Percentiles rank a stretch among this genome's conserved stretches.
Conservation (phyloP, 1,140 invertebrate species). For the Orussus abietinus region DNA sequence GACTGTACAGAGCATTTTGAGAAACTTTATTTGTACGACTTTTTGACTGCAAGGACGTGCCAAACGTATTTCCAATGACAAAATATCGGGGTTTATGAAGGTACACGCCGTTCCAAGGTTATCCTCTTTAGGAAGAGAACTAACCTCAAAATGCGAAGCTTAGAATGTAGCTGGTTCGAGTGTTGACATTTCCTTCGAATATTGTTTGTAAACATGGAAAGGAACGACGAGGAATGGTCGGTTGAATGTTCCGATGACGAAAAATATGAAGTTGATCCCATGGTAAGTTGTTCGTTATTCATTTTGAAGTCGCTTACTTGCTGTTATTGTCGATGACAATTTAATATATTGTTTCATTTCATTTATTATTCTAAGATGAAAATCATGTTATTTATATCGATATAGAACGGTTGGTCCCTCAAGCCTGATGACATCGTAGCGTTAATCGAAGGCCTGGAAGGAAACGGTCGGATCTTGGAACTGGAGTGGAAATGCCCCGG, state of each 20-base stretch:
- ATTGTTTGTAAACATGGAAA: conserved; percentile 39
- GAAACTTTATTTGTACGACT: neutral
- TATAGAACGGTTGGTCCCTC: conserved; percentile 29
- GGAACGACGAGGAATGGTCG: conserved; percentile 54
- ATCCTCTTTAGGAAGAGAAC: no score
- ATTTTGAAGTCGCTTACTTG: conserved; percentile 1
- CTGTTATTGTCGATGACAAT: conserved; percentile 7
- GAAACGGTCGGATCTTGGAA: conserved; percentile 51
- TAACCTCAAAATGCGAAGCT: conserved; percentile 11
- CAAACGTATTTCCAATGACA: no score
- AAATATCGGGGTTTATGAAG: no score
- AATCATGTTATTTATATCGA: no score
- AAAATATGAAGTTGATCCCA: conserved; percentile 44
- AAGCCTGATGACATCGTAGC: conserved; percentile 54
- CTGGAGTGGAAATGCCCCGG: conserved; percentile 66
- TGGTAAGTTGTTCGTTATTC: conserved; percentile 26
- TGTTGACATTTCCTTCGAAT: neutral
- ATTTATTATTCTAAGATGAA: conserved; percentile 30
- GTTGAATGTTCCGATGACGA: conserved; percentile 63
- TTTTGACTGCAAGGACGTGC: no score
- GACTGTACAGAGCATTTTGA: neutral
- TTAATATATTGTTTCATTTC: conserved; percentile 14
- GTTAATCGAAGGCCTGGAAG: conserved; percentile 58
- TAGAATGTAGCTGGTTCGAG: neutral
- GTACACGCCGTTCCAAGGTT: no score